These are phyloP conservation scores for Cetoscarus ocellatus DNA, from an alignment of 2,797 vertebrate genomes.

Conservation along the genomic window DNA sequence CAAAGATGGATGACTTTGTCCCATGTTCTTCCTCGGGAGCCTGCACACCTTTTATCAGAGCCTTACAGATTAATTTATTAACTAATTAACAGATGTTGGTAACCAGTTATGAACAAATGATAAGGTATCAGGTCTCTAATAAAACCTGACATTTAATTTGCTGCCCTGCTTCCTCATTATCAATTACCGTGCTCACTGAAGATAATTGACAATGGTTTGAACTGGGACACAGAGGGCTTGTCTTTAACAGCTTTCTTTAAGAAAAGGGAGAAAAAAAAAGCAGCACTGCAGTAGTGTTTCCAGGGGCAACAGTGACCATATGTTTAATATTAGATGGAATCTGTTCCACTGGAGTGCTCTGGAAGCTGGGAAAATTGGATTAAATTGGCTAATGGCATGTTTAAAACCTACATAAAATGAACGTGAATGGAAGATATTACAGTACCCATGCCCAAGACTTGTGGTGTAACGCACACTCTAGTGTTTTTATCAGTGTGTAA, in stretches of 20 bases:
- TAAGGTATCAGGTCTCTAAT: constrained; percentile 87
- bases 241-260: constrained; percentile 77
- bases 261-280: constrained; percentile 28
- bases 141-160: constrained; percentile 88
- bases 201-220: constrained; percentile 82
- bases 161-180: constrained; percentile 85
- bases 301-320: constrained; percentile 82
- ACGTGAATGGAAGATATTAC: constrained; percentile 88
- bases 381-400: constrained; percentile 91
- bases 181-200: constrained; percentile 80
- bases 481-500: constrained; percentile 78
- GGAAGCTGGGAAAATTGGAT: constrained; percentile 88
- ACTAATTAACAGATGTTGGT: constrained; percentile 88
- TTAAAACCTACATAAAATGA: constrained; percentile 89
- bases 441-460: constrained; percentile 64
- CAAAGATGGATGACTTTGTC: constrained; percentile 81
- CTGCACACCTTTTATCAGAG: constrained; percentile 74
- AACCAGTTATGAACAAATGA: constrained; percentile 88
- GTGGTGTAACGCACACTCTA: constrained; percentile 73
- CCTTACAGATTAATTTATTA: constrained; percentile 76
- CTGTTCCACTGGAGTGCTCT: constrained; percentile 87
- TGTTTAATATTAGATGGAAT: constrained; percentile 91
- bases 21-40: constrained; percentile 61
- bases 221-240: constrained; percentile 71
- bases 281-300: constrained; percentile 72